A percentile compares a stretch with the other conserved stretches of the same genome.
phyloP scores from a whole-genome alignment of 2,888 invertebrate genomes.

The Gryllus longicercus region DNA sequence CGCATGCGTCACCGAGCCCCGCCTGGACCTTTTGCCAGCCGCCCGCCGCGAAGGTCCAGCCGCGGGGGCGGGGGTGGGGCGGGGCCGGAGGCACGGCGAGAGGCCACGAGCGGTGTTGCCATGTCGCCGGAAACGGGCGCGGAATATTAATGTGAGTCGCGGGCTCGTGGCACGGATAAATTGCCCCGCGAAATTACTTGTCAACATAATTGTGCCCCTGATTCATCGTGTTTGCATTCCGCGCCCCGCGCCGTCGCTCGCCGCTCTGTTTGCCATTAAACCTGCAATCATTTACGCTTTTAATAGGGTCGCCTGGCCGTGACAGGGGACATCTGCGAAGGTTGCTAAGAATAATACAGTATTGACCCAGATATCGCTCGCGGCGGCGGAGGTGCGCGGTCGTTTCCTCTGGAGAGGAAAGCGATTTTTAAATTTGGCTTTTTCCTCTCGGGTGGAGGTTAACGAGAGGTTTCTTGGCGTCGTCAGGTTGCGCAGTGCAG shows the following conservation, averaged over 20 bases:
- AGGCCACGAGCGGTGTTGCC: neutral
- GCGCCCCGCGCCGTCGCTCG: neutral
- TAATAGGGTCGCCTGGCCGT: neutral
- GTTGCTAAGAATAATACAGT: neutral
- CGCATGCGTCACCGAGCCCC: too few relatives aligned
- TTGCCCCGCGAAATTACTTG: neutral
- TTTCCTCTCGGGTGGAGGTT: too few relatives aligned
- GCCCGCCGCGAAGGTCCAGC: too few relatives aligned
- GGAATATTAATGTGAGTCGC: neutral
- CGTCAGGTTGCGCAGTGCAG: too few relatives aligned
- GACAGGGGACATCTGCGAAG: neutral
- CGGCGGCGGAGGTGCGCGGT: neutral
- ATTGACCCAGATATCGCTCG: neutral
- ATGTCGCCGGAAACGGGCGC: neutral
- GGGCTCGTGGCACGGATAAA: neutral
- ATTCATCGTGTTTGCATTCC: slow-evolving; percentile 10
- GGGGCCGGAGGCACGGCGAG: too few relatives aligned
- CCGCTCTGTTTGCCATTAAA: slow-evolving; percentile 17
- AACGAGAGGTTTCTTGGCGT: too few relatives aligned
- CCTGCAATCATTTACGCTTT: neutral
- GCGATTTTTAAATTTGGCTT: neutral
- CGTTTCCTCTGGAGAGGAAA: neutral
- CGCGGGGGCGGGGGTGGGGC: too few relatives aligned
- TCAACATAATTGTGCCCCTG: slow-evolving; percentile 2
- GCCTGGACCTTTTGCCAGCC: too few relatives aligned